phyloP scores from a whole-genome alignment of 2,113 vertebrate species.

The Sinocyclocheilus rhinocerous region DNA sequence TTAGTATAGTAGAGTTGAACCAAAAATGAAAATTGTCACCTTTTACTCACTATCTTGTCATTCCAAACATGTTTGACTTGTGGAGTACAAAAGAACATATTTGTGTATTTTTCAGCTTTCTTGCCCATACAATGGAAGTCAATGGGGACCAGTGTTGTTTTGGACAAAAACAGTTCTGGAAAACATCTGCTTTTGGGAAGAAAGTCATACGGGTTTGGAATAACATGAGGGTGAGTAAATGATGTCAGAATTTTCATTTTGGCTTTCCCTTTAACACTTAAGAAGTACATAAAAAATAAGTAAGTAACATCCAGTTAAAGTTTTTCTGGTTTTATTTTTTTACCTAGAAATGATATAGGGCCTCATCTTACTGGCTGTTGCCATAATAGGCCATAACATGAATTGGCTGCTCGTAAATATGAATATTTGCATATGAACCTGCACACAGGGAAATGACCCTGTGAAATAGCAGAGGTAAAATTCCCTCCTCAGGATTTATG shows the following conservation, averaged over 20 bases:
- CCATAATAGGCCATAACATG: slow-evolving; percentile 58
- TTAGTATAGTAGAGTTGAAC: not conserved
- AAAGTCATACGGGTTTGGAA: not conserved
- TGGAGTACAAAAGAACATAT: not conserved
- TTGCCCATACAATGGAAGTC: not conserved
- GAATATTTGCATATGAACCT: slow-evolving; percentile 63
- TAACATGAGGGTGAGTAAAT: not conserved
- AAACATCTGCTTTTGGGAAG: not conserved
- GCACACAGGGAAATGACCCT: slow-evolving; percentile 58
- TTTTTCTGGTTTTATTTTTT: not conserved
- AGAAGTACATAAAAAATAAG: slow-evolving; percentile 7
- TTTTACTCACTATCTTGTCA: not conserved
- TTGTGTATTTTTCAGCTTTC: not conserved
- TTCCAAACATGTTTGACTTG: not conserved
- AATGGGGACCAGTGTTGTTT: not conserved
- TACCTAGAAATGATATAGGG: slow-evolving; percentile 37
- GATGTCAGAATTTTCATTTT: not conserved
- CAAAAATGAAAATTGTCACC: not conserved
- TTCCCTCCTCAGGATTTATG: slow-evolving; percentile 57
- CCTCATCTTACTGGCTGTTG: slow-evolving; percentile 53
- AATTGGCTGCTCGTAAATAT: slow-evolving; percentile 61
- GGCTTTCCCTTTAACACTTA: not conserved
- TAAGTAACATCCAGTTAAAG: slow-evolving; percentile 2
- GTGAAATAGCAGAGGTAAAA: slow-evolving; percentile 61
- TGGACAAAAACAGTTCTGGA: not conserved